Percentiles rank a stretch among this genome's conserved stretches.
These are phyloP conservation scores for Lamprotornis superbus DNA, from an alignment of 2,113 vertebrate genomes.

Conservation along the genomic window DNA sequence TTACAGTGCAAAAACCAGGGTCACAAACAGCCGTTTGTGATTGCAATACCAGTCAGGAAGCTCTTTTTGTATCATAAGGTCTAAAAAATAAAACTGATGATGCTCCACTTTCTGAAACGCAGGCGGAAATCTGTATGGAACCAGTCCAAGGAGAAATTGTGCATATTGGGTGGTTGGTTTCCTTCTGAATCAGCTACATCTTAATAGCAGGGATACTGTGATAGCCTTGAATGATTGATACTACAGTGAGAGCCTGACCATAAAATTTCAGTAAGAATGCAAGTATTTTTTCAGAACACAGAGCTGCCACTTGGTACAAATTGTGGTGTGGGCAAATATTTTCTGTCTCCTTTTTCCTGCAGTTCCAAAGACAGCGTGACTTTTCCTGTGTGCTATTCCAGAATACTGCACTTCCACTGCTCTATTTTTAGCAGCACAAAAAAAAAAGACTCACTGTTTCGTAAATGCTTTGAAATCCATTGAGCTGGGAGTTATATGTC, in stretches of 20 bases:
- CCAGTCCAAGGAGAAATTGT: neutral
- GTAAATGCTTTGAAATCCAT: neutral
- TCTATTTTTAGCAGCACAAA: neutral
- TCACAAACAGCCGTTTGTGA: neutral
- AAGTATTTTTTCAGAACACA: neutral
- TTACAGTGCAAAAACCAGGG: neutral
- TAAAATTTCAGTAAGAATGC: neutral
- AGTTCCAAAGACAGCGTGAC: neutral
- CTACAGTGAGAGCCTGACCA: neutral
- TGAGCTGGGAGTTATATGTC: neutral
- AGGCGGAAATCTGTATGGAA: neutral
- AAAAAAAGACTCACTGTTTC: neutral
- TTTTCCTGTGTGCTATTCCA: neutral
- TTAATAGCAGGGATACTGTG: rapidly evolving
- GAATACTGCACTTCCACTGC: neutral
- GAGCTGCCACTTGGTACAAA: neutral
- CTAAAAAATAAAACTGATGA: conserved; percentile 8
- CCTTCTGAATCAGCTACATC: neutral
- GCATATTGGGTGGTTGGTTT: neutral
- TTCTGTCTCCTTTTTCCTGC: neutral
- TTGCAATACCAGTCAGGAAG: neutral
- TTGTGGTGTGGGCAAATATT: neutral
- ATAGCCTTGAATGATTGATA: neutral
- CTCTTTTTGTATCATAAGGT: neutral
- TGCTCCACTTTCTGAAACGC: neutral